Evolutionary conservation across 92 coral and sea anemone species (phyloP), one percentile per base, ranked within the genome.

Genomic region (Phenganax subtilis): DNA sequence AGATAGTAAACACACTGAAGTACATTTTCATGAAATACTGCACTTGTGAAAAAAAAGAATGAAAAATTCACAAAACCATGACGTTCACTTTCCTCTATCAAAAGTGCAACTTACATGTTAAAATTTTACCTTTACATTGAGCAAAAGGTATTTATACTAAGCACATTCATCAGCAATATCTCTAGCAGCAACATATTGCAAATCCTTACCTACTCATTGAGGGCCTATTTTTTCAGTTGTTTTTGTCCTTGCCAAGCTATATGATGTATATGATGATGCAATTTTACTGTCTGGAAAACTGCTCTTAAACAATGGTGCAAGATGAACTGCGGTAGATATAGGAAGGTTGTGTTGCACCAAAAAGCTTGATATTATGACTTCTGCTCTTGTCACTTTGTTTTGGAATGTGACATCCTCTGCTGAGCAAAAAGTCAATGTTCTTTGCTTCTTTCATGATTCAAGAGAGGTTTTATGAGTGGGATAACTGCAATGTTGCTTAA

Each of bases 181-280:
- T 37, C 47, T 37, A 37, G 47, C 47, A 37, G 47, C 47, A 37
- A 37, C 47, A 37, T 20, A 20, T 37, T 37, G 5, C 47, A 37
- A 37, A 37, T 0, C 47, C 47, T 37, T 37, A 37, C 2, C 3
- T 5, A 37, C 47, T 37, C 47, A 37, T 5, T 37, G 47, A 37
- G 47, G 2, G 47, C 47, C 47, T 37, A 37, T 37, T 37, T 37
- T 37, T 37, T 37, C 81, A 51, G 85, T 30, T 68, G 87, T 76
- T 79, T 87, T 87, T n/a, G 87, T 87, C 6, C 87, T 30, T n/a
- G 85, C 87, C 37, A 71, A 83, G 51, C 68, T 54, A 83, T 87
- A 87, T 8, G 78, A 78, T 84, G 85, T 54, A 83, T 87, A 87
- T 8, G 78, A 78, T 84, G 85, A 57, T 51, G 89, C 85, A 70